Conservation (phyloP, 2,113 vertebrate genomes). For the Pelodiscus sinensis region DNA sequence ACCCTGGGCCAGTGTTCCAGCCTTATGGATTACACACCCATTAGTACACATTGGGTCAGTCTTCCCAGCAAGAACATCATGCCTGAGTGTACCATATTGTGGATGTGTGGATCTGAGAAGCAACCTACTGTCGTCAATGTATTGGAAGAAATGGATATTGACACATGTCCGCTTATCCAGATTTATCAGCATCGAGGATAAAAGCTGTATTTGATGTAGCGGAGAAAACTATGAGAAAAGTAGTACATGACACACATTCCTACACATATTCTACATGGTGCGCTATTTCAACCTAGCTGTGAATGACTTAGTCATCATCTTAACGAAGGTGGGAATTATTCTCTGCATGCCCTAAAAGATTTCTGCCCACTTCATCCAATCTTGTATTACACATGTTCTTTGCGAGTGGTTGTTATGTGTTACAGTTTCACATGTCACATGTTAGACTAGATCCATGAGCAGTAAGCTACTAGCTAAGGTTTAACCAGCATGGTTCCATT, state of each 20-base stretch:
- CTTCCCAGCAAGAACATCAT: neutral
- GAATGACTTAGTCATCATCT: neutral
- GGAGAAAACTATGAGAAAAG: neutral
- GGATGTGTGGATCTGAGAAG: neutral
- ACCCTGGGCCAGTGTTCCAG: neutral
- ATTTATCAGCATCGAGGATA: neutral
- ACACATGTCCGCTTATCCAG: rapidly evolving
- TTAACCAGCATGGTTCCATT: neutral
- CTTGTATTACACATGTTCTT: neutral
- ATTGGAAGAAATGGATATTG: neutral
- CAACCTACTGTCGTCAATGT: neutral
- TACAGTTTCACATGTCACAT: neutral
- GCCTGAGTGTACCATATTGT: neutral
- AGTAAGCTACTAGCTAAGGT: neutral
- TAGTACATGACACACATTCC: neutral
- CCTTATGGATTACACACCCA: neutral
- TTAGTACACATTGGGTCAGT: neutral
- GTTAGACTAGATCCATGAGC: neutral
- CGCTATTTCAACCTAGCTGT: neutral
- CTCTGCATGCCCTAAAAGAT: neutral
- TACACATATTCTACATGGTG: neutral
- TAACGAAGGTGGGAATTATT: neutral
- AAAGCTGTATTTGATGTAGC: neutral
- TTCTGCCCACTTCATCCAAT: neutral
- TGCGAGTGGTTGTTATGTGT: neutral